Conservation (phyloP, 1,140 invertebrate species). For the Drosophila subpulchrella region DNA sequence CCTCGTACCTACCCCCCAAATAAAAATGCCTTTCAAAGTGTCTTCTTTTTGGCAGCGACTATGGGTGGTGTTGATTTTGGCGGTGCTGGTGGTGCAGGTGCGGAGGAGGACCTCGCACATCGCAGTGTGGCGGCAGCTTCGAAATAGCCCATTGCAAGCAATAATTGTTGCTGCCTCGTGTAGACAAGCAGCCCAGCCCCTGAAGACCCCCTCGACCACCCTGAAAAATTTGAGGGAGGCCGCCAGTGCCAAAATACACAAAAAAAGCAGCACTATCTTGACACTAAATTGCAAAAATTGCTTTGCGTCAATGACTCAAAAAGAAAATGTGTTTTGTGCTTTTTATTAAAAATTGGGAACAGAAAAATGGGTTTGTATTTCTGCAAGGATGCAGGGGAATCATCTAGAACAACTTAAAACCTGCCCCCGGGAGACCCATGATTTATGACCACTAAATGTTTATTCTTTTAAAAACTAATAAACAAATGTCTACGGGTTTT, state of each 20-base stretch:
- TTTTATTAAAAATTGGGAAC: slow-evolving; percentile 37
- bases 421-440: slow-evolving; percentile 12
- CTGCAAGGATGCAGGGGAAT: slow-evolving; percentile 7
- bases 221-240: slow-evolving; percentile 28
- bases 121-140: slow-evolving; percentile 34
- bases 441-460: slow-evolving; percentile 43
- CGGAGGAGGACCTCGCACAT: slow-evolving; percentile 36
- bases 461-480: slow-evolving; percentile 35
- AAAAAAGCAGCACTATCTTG: slow-evolving; percentile 61
- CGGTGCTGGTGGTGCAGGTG: slow-evolving; percentile 37
- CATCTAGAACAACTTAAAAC: slow-evolving; percentile 26
- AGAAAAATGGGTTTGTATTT: slow-evolving; percentile 32
- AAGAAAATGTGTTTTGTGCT: slow-evolving; percentile 54
- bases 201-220: neutral
- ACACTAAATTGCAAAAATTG: slow-evolving; percentile 81
- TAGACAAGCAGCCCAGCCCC: slow-evolving; percentile 6
- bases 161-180: slow-evolving; percentile 74
- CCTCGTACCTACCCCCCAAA: neutral
- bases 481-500: slow-evolving; percentile 22
- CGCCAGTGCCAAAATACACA: slow-evolving; percentile 56
- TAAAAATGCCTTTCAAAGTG: slow-evolving; percentile 47
- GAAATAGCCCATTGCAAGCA: slow-evolving; percentile 78
- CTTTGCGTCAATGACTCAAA: slow-evolving; percentile 83
- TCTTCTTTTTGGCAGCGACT: slow-evolving; percentile 30
- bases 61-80: slow-evolving; percentile 3